Base-by-base conservation (phyloP, 1,140 invertebrate genomes). In the Zaprionus camerounensis region DNA sequence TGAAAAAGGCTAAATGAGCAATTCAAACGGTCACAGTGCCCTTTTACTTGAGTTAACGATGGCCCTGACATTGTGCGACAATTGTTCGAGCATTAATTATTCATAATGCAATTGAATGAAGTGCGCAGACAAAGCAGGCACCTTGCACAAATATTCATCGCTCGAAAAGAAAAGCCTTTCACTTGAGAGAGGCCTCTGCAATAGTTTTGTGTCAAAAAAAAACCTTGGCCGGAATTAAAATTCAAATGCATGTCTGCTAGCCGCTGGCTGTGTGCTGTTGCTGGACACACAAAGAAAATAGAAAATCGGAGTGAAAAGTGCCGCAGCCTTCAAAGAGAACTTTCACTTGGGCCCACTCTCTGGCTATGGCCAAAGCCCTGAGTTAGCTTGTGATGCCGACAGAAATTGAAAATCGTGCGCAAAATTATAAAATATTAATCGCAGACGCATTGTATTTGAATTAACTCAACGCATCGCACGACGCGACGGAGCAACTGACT, bases 371-470 rank as follows among this genome's bases (percentile, higher is more conserved):
- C 12, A 61, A 13, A 22, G 46, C 31, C 28, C 22, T 44, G 38
- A 31, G n/a, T 41, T 64, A 51, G 66, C 65, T 46, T 5, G 11
- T 11, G 38, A 20, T 36, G 24, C 17, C 31, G 36, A 34, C 22
- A 36, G 55, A 87, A 80, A 88, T 87, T 57, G 80, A 81, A 76
- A 88, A 81, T 88, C 84, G 81, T 88, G 84, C 81, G 22, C 64
- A 41, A 88, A 88, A 84, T 88, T 73, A 84, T 88, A 76, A 88
- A 90, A 67, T 84, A 90, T 90, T 90, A 88, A 90, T 79, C 66
- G 71, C 15, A 63, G 53, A 20, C 77, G 76, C 49, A 78, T 80
- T 80, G 73, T 83, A 81, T 76, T 75, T 83, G 71, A 68, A 76
- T 79, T 74, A 81, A 79, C 78, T 55, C 62, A n/a, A 24, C 17